Conservation (phyloP, 2,888 invertebrate species). For the Athalia rosae region DNA sequence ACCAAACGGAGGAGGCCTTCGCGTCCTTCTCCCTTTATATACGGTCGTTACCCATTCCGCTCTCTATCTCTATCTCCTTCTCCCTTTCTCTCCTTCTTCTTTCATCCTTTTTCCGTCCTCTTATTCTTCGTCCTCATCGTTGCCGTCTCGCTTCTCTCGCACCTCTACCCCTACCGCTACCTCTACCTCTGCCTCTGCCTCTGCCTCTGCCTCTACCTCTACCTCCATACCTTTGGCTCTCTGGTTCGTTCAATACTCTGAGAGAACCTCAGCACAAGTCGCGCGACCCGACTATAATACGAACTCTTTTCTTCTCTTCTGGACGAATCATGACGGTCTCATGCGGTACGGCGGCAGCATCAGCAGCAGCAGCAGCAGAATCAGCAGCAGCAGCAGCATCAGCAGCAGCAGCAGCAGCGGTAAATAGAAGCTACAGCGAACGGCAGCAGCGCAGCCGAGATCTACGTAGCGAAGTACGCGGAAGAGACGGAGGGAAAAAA, state of each 20-base stretch:
- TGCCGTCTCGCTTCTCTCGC: slow-evolving; percentile 30
- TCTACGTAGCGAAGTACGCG: too few species aligned
- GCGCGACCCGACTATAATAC: slow-evolving; percentile 17
- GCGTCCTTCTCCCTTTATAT: background rate
- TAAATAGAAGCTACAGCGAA: too few species aligned
- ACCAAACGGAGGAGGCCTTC: slow-evolving; percentile 32
- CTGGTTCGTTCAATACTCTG: slow-evolving; percentile 43
- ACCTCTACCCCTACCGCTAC: slow-evolving; percentile 27
- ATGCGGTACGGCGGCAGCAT: too few species aligned
- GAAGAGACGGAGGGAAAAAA: too few species aligned
- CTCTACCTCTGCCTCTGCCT: background rate
- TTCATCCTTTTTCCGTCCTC: slow-evolving; percentile 6
- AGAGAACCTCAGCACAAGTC: slow-evolving; percentile 36
- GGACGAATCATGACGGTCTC: background rate
- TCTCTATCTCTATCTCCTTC: background rate
- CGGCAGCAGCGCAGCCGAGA: too few species aligned
- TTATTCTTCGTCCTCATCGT: slow-evolving; percentile 29
- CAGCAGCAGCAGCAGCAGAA: too few species aligned
- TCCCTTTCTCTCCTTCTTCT: slow-evolving; percentile 5
- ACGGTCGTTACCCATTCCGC: background rate
- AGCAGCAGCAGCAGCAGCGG: too few species aligned
- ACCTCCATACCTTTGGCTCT: background rate
- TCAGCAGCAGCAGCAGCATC: too few species aligned
- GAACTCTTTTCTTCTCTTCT: background rate
- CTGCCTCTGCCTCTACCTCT: background rate